Evolutionary conservation across 2,113 vertebrate species (phyloP).

Genomic region (Planiliza haematocheilus): DNA sequence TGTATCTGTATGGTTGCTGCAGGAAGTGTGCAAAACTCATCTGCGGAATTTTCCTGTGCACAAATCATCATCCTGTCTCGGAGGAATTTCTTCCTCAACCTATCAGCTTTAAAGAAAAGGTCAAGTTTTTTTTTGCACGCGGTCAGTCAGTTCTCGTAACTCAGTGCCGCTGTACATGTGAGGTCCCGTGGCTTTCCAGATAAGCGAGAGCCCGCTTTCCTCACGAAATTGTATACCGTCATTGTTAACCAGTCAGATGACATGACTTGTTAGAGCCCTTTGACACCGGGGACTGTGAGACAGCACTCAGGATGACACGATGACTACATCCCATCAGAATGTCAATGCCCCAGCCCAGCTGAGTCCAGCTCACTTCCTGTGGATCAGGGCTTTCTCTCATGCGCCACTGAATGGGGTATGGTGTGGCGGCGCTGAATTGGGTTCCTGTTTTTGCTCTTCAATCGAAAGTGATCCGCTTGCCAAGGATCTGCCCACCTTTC

Average conservation of each 20-base stretch:
- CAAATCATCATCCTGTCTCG: slow-evolving; percentile 42
- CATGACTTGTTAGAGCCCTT: slow-evolving; percentile 28
- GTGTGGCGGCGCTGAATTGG: slow-evolving; percentile 69
- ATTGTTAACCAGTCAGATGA: slow-evolving; percentile 21
- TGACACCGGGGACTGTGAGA: slow-evolving; percentile 30
- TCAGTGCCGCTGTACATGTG: slow-evolving; percentile 6
- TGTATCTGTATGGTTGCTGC: slow-evolving; percentile 24
- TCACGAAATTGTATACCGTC: slow-evolving; percentile 3
- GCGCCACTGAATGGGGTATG: slow-evolving; percentile 67
- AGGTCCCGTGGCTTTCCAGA: slow-evolving; percentile 26
- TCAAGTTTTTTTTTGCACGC: neutral
- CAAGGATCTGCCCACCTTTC: slow-evolving; percentile 55
- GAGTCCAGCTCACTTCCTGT: slow-evolving; percentile 67
- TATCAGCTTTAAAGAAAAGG: slow-evolving; percentile 40
- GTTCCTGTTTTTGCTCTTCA: slow-evolving; percentile 76
- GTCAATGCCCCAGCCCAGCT: slow-evolving; percentile 68
- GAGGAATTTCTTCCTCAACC: slow-evolving; percentile 49
- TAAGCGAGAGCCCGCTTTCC: neutral
- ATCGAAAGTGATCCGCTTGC: slow-evolving; percentile 58
- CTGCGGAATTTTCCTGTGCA: slow-evolving; percentile 51
- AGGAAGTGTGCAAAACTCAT: slow-evolving; percentile 62
- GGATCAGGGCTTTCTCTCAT: slow-evolving; percentile 69
- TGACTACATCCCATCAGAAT: slow-evolving; percentile 72
- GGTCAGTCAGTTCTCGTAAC: neutral
- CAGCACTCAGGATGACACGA: slow-evolving; percentile 47